Evolutionary conservation across 2,888 invertebrate genomes (phyloP).

Genomic region (Epinotia demarniana): DNA sequence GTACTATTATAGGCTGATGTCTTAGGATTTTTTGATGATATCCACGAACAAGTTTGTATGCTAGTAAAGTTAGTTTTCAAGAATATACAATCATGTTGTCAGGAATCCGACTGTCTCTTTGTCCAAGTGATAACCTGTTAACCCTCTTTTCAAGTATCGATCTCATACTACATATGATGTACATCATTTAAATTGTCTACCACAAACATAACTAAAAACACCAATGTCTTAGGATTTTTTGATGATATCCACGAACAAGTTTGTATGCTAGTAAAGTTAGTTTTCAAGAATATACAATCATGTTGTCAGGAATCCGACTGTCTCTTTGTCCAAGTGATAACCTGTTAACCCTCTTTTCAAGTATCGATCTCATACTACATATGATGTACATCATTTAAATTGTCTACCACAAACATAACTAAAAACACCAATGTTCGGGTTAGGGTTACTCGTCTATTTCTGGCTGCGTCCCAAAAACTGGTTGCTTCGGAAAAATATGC

Average conservation of each 20-base stretch:
- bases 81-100: slow-evolving; percentile 11
- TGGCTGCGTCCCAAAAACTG: too few relatives aligned
- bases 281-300: slow-evolving; percentile 18
- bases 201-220: too few relatives aligned
- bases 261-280: slow-evolving; percentile 15
- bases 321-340: slow-evolving; percentile 5
- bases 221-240: not conserved
- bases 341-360: not conserved
- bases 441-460: too few relatives aligned
- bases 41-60: slow-evolving; percentile 7
- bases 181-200: too few relatives aligned
- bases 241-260: not conserved
- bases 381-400: too few relatives aligned
- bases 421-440: too few relatives aligned
- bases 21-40: not conserved
- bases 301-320: slow-evolving; percentile 10
- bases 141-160: too few relatives aligned
- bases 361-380: too few relatives aligned
- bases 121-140: not conserved
- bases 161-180: too few relatives aligned
- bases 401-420: too few relatives aligned
- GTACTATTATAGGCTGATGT: slow-evolving; percentile 10
- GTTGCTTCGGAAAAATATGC: too few relatives aligned
- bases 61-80: slow-evolving; percentile 16
- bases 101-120: slow-evolving; percentile 11